Percentiles rank a stretch among this genome's conserved stretches.
These are phyloP conservation scores for Corvus cornix DNA, from an alignment of 2,113 vertebrate species.

Conservation along the genomic window DNA sequence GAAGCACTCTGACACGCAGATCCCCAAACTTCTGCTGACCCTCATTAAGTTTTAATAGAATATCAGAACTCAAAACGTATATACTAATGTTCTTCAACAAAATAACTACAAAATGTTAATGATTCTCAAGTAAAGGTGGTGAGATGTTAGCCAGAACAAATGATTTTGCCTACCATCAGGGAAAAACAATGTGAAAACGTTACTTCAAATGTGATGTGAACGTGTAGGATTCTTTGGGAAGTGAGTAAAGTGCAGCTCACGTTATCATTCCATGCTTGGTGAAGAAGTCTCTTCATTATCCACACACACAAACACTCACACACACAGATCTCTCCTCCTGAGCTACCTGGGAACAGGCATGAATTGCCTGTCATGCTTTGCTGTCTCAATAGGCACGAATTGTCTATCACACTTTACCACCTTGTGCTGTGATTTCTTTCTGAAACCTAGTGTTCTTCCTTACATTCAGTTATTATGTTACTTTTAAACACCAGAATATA, in stretches of 20 bases:
- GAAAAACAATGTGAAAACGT: neutral
- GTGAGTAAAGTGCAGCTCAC: rapidly evolving
- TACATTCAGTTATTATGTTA: neutral
- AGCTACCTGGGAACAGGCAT: neutral
- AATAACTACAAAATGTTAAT: neutral
- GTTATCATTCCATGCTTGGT: neutral
- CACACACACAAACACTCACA: neutral
- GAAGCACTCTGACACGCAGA: neutral
- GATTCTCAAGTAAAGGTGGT: neutral
- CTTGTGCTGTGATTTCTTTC: neutral
- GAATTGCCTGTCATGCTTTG: neutral
- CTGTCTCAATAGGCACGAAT: neutral
- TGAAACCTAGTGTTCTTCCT: neutral
- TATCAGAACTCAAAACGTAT: neutral
- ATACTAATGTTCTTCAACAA: neutral
- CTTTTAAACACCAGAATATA: neutral
- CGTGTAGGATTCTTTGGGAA: neutral
- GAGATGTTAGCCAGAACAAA: neutral
- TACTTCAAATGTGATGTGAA: neutral
- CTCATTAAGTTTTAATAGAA: neutral
- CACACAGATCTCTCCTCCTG: neutral
- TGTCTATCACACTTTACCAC: neutral
- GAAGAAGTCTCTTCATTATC: neutral
- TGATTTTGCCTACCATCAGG: neutral
- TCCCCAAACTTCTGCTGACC: neutral